Base-by-base conservation (phyloP, 2,888 invertebrate species). In the Amorpha juglandis region DNA sequence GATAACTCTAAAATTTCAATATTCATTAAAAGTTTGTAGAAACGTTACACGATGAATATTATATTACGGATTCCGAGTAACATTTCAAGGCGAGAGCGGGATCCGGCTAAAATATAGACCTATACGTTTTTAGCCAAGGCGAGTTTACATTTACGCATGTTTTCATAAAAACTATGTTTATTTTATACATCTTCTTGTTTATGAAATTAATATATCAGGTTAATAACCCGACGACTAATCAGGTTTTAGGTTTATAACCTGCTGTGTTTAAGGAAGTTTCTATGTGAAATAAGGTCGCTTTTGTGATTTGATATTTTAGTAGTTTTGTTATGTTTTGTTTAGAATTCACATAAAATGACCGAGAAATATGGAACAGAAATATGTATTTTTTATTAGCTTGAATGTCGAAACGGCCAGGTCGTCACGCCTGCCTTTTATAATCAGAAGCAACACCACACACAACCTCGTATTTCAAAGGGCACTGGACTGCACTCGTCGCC, bases 361-460 rank as follows among this genome's bases (percentile, higher is more conserved):
- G 67, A 72, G 73, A 67, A 73, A 68, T 67, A 67, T 72, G 64
- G 65, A 51, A 67, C 67, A 63, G 58, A 42, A 42, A 50, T 1
- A 9, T 19, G 9, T 50, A 45, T 50, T 50, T 50, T 8, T 19
- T 7, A 48, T 6, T n/a, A 6, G 27, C 4, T n/a, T n/a, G n/a
- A n/a, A n/a, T n/a, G n/a, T n/a, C n/a, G n/a, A n/a, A n/a, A n/a
- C n/a, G 2, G 27, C 27, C 27, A 3, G 27, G 27, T 27, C 27
- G 27, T 4, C 27, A 27, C 27, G 27, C 27, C 27, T 27, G n/a
- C n/a, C n/a, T n/a, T n/a, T n/a, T n/a, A n/a, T n/a, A 27, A 27
- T 3, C 27, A 27, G 27, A 27, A 27, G 27, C 27, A 27, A 27
- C 27, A n/a, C n/a, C n/a, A n/a, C n/a, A 27, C 27, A 27, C 2